Percentiles rank a stretch among this genome's conserved stretches.
phyloP scores from a whole-genome alignment of 2,888 invertebrate species.

The Apocheima hispidaria region DNA sequence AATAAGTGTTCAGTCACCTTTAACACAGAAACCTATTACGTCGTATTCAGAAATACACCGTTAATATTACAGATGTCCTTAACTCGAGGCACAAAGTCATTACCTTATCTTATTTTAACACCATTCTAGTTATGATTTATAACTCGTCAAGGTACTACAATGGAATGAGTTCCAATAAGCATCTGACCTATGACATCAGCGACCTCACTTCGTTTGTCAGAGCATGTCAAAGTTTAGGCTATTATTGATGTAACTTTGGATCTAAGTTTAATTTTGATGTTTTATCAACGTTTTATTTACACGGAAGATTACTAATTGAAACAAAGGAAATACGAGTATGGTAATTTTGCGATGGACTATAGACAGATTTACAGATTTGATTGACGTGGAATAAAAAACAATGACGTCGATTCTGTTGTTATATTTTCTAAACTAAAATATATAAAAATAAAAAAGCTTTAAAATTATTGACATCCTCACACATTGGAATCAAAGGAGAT shows the following conservation, averaged over 20 bases:
- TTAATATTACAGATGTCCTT: constrained; percentile 44
- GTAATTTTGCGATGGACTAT: constrained; percentile 45
- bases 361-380: constrained; percentile 38
- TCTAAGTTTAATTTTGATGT: constrained; percentile 30
- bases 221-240: constrained; percentile 62
- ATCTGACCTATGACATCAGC: constrained; percentile 77
- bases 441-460: too few species aligned
- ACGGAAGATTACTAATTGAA: constrained; percentile 57
- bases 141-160: constrained; percentile 61
- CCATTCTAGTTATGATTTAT: constrained; percentile 66
- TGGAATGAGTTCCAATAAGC: constrained; percentile 64
- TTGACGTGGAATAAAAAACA: constrained; percentile 36
- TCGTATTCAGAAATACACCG: constrained; percentile 13
- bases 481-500: too few species aligned
- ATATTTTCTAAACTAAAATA: too few species aligned
- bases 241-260: constrained; percentile 31
- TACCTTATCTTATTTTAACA: constrained; percentile 58
- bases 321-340: constrained; percentile 46
- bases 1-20: constrained; percentile 47
- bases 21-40: constrained; percentile 39
- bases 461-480: too few species aligned
- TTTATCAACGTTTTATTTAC: constrained; percentile 52
- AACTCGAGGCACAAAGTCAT: constrained; percentile 65
- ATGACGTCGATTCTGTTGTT: too few species aligned
- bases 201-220: constrained; percentile 57